Evolutionary conservation across 2,888 invertebrate species (phyloP).

Genomic region (Belgica antarctica): DNA sequence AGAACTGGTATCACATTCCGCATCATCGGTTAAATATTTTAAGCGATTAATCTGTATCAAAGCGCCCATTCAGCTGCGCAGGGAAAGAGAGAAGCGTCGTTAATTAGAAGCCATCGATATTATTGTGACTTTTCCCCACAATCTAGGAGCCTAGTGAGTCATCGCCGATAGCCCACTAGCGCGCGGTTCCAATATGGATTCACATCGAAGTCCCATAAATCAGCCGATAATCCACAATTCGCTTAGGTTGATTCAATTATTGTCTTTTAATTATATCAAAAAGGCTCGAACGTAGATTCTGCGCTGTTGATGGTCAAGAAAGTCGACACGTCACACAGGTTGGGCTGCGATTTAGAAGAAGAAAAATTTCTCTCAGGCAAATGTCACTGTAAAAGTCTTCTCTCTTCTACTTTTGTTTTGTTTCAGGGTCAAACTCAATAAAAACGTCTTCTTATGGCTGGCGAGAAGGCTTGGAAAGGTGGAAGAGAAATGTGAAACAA

Average conservation of each 20-base stretch:
- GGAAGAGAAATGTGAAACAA: not conserved
- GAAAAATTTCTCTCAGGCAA: constrained; percentile 26
- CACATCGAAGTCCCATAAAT: constrained; percentile 30
- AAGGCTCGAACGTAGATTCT: constrained; percentile 1
- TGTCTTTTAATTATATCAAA: constrained; percentile 39
- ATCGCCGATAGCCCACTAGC: not conserved
- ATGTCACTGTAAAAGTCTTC: constrained; percentile 33
- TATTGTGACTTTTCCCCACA: not conserved
- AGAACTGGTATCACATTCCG: constrained; percentile 15
- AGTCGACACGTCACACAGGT: constrained; percentile 31
- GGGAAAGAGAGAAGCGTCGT: not conserved
- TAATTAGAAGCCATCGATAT: constrained; percentile 12
- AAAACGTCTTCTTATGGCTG: constrained; percentile 8
- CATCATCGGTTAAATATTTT: not conserved
- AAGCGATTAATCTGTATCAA: constrained; percentile 30
- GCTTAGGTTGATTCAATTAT: constrained; percentile 30
- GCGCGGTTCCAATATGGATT: not conserved
- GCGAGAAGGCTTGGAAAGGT: not conserved
- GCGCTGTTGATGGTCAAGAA: not conserved
- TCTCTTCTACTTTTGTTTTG: constrained; percentile 17
- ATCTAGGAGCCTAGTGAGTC: not conserved
- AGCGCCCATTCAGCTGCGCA: not conserved
- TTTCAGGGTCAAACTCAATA: constrained; percentile 36
- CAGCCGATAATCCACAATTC: constrained; percentile 39
- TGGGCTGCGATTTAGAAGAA: constrained; percentile 21